Base-by-base conservation (phyloP, 2,888 invertebrate genomes). In the Helicoverpa assulta region DNA sequence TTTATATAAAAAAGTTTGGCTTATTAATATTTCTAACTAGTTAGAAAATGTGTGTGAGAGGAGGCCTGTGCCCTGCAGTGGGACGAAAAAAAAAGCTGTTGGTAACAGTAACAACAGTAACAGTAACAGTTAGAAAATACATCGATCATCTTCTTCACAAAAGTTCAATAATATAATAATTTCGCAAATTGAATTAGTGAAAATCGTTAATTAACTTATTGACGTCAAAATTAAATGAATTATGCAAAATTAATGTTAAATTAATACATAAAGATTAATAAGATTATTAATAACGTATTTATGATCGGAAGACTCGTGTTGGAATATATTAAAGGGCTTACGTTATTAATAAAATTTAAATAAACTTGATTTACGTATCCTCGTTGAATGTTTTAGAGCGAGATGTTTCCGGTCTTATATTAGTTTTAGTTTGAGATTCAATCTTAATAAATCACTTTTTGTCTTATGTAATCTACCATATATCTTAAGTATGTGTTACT, bases 301-400 rank as follows among this genome's bases (percentile, higher is more conserved):
- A 70, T 37, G 29, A 54, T 26, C 50, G 12, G 61, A 7, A 55
- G 43, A 53, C 51, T 57, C 58, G 37, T 61, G 51, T 58, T 29
- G 8, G 33, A 61, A 66, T 67, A 63, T 55, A 67, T 76, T 72
- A 60, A 56, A 67, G 40, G 56, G 19, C 56, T 62, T 58, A 62
- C 68, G 63, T 64, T 26, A 56, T 52, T 21, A 67, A 60, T 66
- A 55, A 75, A 59, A 62, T 64, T 53, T 10, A 54, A 43, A 75
- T 77, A 50, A 62, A 21, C 26, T 10, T 29, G 26, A 75, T 78
- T 43, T 21, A 70, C 53, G 58, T 70, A 75, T 67, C 80, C 70
- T 61, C 14, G 16, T 14, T 16, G 54, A 53, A 59, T 52, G 56
- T 70, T 12, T 60, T 52, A 52, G 55, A 76, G 40, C 26, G 64